Base-by-base conservation (phyloP, 2,888 invertebrate species). In the Zygothrica quintamaculata region DNA sequence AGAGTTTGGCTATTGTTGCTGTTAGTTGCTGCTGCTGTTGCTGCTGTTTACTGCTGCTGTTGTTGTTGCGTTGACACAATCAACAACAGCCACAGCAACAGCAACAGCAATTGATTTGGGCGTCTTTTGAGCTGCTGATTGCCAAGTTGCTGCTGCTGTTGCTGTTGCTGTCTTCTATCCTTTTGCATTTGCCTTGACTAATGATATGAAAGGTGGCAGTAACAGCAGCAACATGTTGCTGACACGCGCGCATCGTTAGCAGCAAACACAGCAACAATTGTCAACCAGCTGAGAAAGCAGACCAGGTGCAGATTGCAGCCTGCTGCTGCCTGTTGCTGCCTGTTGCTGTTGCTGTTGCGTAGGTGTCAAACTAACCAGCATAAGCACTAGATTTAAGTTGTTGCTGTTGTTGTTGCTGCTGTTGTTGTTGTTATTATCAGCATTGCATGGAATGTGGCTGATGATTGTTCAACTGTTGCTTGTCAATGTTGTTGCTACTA, bases 81-180 rank as follows among this genome's bases (percentile, higher is more conserved):
- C 69, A 68, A 60, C 71, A 57, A 16, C 59, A 64, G 18, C 37
- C 52, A 40, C 59, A 59, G 31, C 68, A 26, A 33, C 52, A 59
- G 39, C 56, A 47, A 76, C 77, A 76, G 84, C 85, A 88, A 88
- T 89, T 89, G 88, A 89, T 89, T 89, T 85, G 88, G 88, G 84
- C 85, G 80, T 73, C 82, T 80, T 81, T 79, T 65, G 68, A 73
- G 67, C 69, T 73, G 75, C 69, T 81, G 82, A 77, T 79, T 80
- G 79, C 75, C 72, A 70, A n/a, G 59, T 39, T 52, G 66, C 73
- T 70, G 74, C 68, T 46, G 65, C 73, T 65, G 65, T 46, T 78
- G 70, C 64, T 60, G 51, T 74, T 68, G 46, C 53, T 55, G 44
- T 29, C 22, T 68, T 43, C 53, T 55, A 44, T 29, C 22, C 22